Conservation (phyloP, 1,140 invertebrate species). For the Lepidotrigona ventralis region DNA sequence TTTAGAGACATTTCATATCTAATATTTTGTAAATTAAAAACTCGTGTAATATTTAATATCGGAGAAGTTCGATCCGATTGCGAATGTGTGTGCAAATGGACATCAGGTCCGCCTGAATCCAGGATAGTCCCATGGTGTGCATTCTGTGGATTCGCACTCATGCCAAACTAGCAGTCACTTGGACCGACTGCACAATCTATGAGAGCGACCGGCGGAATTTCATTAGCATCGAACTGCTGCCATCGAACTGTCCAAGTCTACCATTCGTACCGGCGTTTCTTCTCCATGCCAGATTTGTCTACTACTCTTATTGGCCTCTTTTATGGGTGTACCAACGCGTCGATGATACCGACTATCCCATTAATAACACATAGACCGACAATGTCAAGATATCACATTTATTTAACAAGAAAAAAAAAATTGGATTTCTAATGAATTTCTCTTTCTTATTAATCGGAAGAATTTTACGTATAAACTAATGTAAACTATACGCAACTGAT, state of each 20-base stretch:
- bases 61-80: neutral
- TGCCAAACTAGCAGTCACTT: constrained; percentile 62
- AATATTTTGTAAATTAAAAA: neutral
- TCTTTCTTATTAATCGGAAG: neutral
- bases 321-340: neutral
- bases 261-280: constrained; percentile 43
- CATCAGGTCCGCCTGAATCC: constrained; percentile 31
- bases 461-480: neutral
- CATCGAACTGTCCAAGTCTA: constrained; percentile 66
- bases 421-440: neutral
- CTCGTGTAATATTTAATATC: neutral
- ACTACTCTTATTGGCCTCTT: constrained; percentile 1
- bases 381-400: neutral
- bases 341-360: neutral
- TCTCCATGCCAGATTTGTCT: constrained; percentile 27
- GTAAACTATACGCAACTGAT: neutral
- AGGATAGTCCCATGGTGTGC: constrained; percentile 38
- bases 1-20: neutral
- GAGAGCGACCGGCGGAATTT: constrained; percentile 70
- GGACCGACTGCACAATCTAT: constrained; percentile 63
- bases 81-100: constrained; percentile 27
- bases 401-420: too few species aligned
- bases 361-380: neutral
- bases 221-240: constrained; percentile 70
- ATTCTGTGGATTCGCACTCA: constrained; percentile 56